phyloP scores from a whole-genome alignment of 1,140 invertebrate genomes.

The Lordiphosa stackelbergi region DNA sequence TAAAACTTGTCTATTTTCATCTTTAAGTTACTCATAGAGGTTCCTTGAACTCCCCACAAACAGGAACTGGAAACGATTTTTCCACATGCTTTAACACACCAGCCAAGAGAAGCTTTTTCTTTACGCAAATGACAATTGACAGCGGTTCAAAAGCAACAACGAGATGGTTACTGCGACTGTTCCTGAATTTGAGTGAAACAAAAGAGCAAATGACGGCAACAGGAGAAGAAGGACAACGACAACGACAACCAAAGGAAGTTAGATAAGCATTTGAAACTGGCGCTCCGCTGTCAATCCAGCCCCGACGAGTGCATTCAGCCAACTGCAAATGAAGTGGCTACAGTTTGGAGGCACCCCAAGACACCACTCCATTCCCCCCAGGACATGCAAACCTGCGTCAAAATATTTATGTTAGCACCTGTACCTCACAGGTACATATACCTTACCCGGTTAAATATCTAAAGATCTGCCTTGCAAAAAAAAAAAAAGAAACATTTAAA shows the following conservation, averaged over 20 bases:
- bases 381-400: constrained; percentile 41
- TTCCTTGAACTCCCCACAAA: neutral
- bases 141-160: constrained; percentile 29
- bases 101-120: constrained; percentile 5
- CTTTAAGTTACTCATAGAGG: too few species aligned
- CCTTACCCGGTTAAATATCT: neutral
- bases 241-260: constrained; percentile 45
- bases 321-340: constrained; percentile 48
- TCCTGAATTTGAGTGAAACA: constrained; percentile 12
- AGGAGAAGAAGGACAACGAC: constrained; percentile 5
- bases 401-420: constrained; percentile 72
- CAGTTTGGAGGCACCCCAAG: neutral
- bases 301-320: constrained; percentile 32
- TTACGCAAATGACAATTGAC: constrained; percentile 63
- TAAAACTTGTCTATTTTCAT: too few species aligned
- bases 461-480: neutral
- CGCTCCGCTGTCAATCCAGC: constrained; percentile 32
- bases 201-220: constrained; percentile 14
- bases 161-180: too few species aligned
- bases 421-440: constrained; percentile 2
- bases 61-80: constrained; percentile 74
- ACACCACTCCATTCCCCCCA: neutral
- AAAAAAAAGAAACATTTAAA: constrained; percentile 13
- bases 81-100: constrained; percentile 58
- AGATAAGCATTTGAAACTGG: constrained; percentile 61